A percentile compares a stretch with the other conserved stretches of the same genome.
Conservation (phyloP, 2,888 invertebrate species). For the Acleris emargana region DNA sequence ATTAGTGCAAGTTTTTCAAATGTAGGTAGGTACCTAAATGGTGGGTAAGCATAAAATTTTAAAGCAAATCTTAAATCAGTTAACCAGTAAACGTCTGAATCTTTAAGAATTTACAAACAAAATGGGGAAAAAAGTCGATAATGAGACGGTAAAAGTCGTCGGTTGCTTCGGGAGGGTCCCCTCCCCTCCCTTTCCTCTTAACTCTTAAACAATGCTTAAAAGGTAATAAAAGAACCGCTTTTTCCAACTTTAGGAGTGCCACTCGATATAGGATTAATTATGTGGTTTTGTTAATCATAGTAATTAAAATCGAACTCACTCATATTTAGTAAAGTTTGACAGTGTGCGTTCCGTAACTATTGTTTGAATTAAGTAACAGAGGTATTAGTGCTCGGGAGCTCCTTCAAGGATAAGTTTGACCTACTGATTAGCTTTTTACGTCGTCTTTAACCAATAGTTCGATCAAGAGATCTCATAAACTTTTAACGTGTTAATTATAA, state of each 20-base stretch:
- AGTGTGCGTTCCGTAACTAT: constrained; percentile 21
- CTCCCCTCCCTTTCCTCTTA: constrained; percentile 62
- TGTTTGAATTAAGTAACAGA: constrained; percentile 15
- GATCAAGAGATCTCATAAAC: not conserved
- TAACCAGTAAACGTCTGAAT: constrained; percentile 54
- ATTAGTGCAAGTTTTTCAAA: not conserved
- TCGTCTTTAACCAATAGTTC: too few relatives aligned
- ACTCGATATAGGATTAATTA: constrained; percentile 47
- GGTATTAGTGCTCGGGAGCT: constrained; percentile 17
- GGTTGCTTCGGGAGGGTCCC: constrained; percentile 56
- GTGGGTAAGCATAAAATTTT: constrained; percentile 6
- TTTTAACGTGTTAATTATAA: too few relatives aligned
- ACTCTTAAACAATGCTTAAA: constrained; percentile 79
- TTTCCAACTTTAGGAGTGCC: constrained; percentile 53
- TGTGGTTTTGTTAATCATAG: constrained; percentile 53
- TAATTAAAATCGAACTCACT: constrained; percentile 54
- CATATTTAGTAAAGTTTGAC: constrained; percentile 20
- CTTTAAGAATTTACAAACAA: constrained; percentile 61
- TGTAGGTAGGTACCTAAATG: not conserved
- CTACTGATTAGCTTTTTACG: too few relatives aligned
- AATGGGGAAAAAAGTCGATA: constrained; percentile 71
- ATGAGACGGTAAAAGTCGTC: constrained; percentile 73
- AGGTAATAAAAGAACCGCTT: constrained; percentile 76
- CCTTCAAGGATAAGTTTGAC: too few relatives aligned
- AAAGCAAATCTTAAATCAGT: constrained; percentile 53